phyloP scores from a whole-genome alignment of 1,140 invertebrate species.

The Aculops lycopersici region DNA sequence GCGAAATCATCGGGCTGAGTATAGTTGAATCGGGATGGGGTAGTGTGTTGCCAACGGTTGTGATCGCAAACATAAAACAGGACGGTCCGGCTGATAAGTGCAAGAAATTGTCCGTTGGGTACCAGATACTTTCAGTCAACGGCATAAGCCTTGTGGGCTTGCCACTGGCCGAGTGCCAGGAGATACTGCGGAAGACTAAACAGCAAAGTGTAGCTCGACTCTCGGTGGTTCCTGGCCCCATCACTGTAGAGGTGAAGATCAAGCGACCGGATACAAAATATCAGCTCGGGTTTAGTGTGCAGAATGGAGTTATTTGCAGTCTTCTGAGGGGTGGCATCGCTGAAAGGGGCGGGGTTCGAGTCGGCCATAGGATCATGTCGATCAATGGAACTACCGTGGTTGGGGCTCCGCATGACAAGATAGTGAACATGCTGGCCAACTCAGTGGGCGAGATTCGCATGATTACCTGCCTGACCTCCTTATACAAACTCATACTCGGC shows the following conservation, averaged over 20 bases:
- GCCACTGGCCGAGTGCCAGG: conserved; percentile 78
- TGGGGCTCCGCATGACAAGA: conserved; percentile 92
- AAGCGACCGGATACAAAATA: conserved; percentile 96
- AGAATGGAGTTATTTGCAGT: conserved; percentile 98
- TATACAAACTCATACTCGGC: conserved; percentile 90
- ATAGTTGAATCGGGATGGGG: conserved; percentile 99
- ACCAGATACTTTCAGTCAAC: conserved; percentile 98
- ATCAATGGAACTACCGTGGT: conserved; percentile 84
- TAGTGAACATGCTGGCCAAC: conserved; percentile 87
- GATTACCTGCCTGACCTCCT: conserved; percentile 99
- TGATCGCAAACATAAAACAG: conserved; percentile 84
- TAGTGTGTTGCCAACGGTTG: conserved; percentile 92
- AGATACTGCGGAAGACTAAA: conserved; percentile 82
- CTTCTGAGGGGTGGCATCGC: conserved; percentile 85
- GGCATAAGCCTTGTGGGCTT: conserved; percentile 86
- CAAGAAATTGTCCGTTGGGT: conserved; percentile 90
- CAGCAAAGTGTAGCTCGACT: conserved; percentile 89
- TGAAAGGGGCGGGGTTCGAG: conserved; percentile 81
- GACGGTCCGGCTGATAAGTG: conserved; percentile 81
- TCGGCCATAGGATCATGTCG: conserved; percentile 95
- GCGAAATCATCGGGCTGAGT: conserved; percentile 85
- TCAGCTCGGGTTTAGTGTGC: conserved; percentile 95
- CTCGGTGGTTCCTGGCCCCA: conserved; percentile 90
- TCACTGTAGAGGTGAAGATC: conserved; percentile 98
- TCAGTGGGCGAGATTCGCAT: conserved; percentile 98